Conservation (phyloP, 1,140 invertebrate genomes). For the Drosophila biarmipes region DNA sequence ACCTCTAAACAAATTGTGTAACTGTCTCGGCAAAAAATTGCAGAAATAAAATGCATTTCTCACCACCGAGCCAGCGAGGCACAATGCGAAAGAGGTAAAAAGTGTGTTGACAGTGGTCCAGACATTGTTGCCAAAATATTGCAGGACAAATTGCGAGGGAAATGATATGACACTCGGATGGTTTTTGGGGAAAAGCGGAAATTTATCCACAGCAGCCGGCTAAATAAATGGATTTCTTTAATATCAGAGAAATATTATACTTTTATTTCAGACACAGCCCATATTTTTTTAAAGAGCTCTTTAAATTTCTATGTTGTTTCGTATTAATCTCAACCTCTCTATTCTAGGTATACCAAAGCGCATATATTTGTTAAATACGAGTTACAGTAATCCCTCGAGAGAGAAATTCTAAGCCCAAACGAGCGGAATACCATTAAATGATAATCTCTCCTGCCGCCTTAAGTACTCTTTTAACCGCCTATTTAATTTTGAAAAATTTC, state of each 20-base stretch:
- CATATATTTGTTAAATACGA: too few relatives aligned
- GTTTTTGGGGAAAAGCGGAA: too few relatives aligned
- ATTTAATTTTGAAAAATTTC: conserved; percentile 34
- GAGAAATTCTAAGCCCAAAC: neutral
- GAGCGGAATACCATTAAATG: conserved; percentile 10
- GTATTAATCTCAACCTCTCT: too few relatives aligned
- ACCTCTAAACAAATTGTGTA: conserved; percentile 69
- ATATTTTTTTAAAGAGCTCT: neutral
- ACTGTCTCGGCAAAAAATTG: conserved; percentile 32
- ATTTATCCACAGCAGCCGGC: neutral
- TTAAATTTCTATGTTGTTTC: too few relatives aligned
- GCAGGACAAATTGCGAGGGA: conserved; percentile 18
- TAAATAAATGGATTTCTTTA: conserved; percentile 8
- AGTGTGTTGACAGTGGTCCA: conserved; percentile 41
- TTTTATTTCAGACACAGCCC: too few relatives aligned
- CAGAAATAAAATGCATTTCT: conserved; percentile 34
- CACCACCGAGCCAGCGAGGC: conserved; percentile 2
- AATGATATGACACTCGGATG: conserved; percentile 2
- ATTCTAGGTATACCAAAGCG: too few relatives aligned
- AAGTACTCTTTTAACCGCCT: conserved; percentile 9
- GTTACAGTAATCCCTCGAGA: neutral
- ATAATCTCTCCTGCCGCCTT: conserved; percentile 3
- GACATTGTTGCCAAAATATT: conserved; percentile 18
- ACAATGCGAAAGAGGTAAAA: conserved; percentile 31
- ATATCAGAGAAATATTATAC: too few relatives aligned